phyloP scores from a whole-genome alignment of 2,797 vertebrate species.

The Urosaurus nigricauda region DNA sequence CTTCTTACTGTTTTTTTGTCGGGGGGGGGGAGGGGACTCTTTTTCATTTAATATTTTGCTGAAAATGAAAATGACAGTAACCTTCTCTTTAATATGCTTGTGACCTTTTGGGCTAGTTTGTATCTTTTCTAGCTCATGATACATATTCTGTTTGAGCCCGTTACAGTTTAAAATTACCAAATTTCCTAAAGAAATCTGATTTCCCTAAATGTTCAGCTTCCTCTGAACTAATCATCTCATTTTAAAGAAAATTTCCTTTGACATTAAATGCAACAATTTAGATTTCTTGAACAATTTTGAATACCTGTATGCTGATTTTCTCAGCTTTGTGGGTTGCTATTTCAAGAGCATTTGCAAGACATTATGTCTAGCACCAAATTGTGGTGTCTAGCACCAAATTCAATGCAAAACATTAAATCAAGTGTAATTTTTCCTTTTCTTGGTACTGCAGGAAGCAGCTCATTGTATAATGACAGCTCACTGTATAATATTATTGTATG shows the following conservation, averaged over 20 bases:
- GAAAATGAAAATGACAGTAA: too few relatives aligned
- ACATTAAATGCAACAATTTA: background rate
- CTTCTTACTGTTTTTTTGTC: too few relatives aligned
- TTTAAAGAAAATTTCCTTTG: background rate
- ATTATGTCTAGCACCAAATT: background rate
- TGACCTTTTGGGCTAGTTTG: background rate
- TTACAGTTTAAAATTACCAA: constrained; percentile 2
- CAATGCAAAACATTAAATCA: constrained; percentile 6
- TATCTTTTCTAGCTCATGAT: background rate
- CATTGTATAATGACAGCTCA: constrained; percentile 1
- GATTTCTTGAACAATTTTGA: background rate
- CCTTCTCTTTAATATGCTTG: background rate
- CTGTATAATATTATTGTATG: constrained; percentile 5
- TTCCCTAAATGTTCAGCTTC: background rate
- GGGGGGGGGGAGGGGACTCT: too few relatives aligned
- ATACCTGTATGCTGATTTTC: background rate
- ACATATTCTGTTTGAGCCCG: background rate
- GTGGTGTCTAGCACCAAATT: too few relatives aligned
- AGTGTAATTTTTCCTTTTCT: constrained; percentile 2
- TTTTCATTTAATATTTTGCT: too few relatives aligned
- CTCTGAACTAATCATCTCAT: background rate
- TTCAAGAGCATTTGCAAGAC: background rate
- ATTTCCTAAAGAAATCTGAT: background rate
- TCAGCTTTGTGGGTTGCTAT: constrained; percentile 1
- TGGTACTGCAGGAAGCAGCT: constrained; percentile 4